A percentile compares a stretch with the other conserved stretches of the same genome.
Evolutionary conservation across 2,113 vertebrate genomes (phyloP).

Genomic region (Polypterus senegalus): DNA sequence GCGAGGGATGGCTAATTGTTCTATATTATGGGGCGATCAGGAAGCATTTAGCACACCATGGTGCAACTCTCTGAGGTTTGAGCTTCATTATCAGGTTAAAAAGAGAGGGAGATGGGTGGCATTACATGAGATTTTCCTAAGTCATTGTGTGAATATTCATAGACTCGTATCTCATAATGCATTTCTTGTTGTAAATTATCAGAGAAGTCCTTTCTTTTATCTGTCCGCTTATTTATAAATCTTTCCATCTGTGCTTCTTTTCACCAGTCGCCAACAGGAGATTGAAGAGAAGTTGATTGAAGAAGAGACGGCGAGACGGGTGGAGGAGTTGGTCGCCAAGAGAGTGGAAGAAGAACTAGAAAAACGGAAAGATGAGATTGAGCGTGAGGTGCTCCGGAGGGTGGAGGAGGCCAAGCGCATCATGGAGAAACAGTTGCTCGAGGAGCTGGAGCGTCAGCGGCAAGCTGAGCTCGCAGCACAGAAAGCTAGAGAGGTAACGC

Average conservation of each 20-base stretch:
- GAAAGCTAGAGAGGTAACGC: conserved; percentile 99
- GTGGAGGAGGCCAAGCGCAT: conserved; percentile 98
- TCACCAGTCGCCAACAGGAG: conserved; percentile 78
- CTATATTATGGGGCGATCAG: too few relatives aligned
- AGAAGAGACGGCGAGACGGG: conserved; percentile 93
- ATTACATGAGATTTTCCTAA: not conserved
- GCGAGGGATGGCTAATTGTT: too few relatives aligned
- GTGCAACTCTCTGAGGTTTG: too few relatives aligned
- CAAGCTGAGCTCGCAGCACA: conserved; percentile 94
- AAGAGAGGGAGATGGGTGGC: too few relatives aligned
- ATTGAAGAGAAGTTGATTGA: conserved; percentile 98
- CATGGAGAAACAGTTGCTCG: conserved; percentile 98
- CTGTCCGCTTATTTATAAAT: not conserved
- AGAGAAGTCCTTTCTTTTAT: too few relatives aligned
- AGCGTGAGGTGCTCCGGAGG: conserved; percentile 88
- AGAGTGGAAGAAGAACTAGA: conserved; percentile 95
- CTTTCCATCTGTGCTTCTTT: not conserved
- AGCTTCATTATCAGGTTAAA: not conserved
- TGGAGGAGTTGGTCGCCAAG: conserved; percentile 93
- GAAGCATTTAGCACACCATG: too few relatives aligned
- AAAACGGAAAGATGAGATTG: conserved; percentile 96
- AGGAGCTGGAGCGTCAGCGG: conserved; percentile 97
- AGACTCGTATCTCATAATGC: not conserved
- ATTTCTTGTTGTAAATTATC: not conserved
- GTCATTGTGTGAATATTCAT: not conserved